Evolutionary conservation across 1,140 invertebrate genomes (phyloP).

Genomic region (Bombus turneri): DNA sequence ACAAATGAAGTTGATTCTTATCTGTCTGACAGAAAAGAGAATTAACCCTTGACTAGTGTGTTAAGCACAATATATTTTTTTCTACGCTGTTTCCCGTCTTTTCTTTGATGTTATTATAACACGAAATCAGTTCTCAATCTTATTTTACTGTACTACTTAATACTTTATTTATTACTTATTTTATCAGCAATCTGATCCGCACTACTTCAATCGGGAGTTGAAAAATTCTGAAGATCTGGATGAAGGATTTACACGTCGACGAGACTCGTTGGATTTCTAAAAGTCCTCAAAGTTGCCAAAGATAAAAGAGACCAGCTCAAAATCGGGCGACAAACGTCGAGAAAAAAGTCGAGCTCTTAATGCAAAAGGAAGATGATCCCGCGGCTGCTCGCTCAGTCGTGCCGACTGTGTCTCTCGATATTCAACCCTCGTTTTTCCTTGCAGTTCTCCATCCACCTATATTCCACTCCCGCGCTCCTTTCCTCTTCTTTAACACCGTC

Average conservation of each 20-base stretch:
- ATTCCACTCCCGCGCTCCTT: neutral
- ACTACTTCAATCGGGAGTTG: neutral
- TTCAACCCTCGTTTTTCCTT: conserved; percentile 7
- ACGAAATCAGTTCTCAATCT: too few species aligned
- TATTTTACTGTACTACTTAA: neutral
- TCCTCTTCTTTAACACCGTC: neutral
- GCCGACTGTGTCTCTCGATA: conserved; percentile 21
- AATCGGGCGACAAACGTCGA: neutral
- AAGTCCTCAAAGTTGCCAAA: neutral
- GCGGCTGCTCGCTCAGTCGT: neutral
- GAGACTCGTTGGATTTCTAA: neutral
- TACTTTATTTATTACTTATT: neutral
- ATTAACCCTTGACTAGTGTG: neutral
- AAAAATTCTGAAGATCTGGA: neutral
- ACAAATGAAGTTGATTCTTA: neutral
- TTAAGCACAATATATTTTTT: neutral
- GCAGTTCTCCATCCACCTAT: neutral
- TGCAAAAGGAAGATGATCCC: neutral
- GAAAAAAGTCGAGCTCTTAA: conserved; percentile 9
- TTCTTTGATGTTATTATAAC: neutral
- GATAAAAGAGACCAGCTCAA: neutral
- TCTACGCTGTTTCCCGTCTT: neutral
- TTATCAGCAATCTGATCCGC: neutral
- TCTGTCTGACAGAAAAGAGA: too few species aligned
- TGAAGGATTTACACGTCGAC: neutral